Percentiles rank a stretch among this genome's conserved stretches.
phyloP scores from a whole-genome alignment of 1,140 invertebrate species.

The Drosophila gunungcola region DNA sequence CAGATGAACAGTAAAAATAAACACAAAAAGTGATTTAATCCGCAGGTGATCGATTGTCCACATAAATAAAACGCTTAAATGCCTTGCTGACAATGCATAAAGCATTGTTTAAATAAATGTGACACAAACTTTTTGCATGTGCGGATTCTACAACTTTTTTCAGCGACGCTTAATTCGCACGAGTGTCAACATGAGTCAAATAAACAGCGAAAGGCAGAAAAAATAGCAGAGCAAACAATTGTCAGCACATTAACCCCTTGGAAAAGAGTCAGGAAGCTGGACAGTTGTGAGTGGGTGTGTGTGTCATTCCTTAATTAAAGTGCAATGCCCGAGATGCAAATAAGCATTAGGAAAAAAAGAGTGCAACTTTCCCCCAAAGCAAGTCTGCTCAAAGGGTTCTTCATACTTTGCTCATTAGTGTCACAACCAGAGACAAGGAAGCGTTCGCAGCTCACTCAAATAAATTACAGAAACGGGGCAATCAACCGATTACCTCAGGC shows the following conservation, averaged over 20 bases:
- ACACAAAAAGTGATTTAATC: constrained; percentile 26
- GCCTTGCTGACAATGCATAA: constrained; percentile 41
- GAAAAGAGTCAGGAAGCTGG: constrained; percentile 25
- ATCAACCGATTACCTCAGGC: neutral
- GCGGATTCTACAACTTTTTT: constrained; percentile 33
- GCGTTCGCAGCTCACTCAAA: constrained; percentile 21
- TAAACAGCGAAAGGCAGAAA: constrained; percentile 25
- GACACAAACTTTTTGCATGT: constrained; percentile 8
- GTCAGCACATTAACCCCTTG: constrained; percentile 68
- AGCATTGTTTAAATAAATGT: constrained; percentile 50
- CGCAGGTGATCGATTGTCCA: constrained; percentile 6
- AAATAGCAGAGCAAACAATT: constrained; percentile 44
- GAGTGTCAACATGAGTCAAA: constrained; percentile 55
- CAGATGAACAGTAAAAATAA: neutral
- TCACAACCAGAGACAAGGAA: constrained; percentile 24
- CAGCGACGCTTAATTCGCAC: constrained; percentile 60
- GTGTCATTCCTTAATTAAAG: constrained; percentile 61
- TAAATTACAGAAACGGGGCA: neutral
- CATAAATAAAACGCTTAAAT: constrained; percentile 48
- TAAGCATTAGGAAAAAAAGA: constrained; percentile 21
- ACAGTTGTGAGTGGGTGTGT: constrained; percentile 8
- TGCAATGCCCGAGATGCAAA: constrained; percentile 36
- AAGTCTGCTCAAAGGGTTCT: constrained; percentile 31
- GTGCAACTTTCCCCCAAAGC: constrained; percentile 22
- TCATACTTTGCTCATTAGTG: constrained; percentile 70